phyloP scores from a whole-genome alignment of 2,797 vertebrate genomes.

The Hoplostethus mediterraneus region DNA sequence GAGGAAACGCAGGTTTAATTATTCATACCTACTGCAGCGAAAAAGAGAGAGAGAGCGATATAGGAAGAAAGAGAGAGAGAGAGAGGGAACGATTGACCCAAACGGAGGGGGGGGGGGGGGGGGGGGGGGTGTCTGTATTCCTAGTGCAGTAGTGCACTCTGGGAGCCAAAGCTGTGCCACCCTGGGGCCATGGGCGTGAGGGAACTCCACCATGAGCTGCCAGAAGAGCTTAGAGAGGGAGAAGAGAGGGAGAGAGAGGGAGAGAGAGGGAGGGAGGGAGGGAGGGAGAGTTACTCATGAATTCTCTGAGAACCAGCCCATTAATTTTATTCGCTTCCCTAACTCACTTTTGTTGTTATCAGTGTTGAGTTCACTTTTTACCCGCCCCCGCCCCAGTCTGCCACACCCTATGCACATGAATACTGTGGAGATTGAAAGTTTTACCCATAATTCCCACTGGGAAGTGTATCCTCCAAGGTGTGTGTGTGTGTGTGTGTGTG shows the following conservation, averaged over 20 bases:
- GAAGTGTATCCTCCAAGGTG: conserved; percentile 48
- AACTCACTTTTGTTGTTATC: conserved; percentile 63
- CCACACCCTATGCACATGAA: conserved; percentile 53
- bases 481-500: conserved; percentile 25
- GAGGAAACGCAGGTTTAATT: conserved; percentile 83
- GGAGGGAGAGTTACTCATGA: conserved; percentile 51
- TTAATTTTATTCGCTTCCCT: conserved; percentile 59
- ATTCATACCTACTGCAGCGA: conserved; percentile 82
- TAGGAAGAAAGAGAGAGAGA: conserved; percentile 20
- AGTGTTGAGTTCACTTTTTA: conserved; percentile 49
- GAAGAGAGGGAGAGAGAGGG: conserved; percentile 2
- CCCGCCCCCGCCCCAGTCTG: conserved; percentile 53
- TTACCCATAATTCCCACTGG: conserved; percentile 38
- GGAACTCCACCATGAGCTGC: conserved; percentile 68
- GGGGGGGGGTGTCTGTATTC: conserved; percentile 55
- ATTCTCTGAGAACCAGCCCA: conserved; percentile 55
- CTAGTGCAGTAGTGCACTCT: conserved; percentile 71
- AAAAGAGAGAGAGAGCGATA: conserved; percentile 27
- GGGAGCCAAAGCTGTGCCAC: conserved; percentile 67
- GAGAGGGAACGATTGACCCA: background rate
- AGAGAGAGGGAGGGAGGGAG: conserved; percentile 15
- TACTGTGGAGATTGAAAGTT: conserved; percentile 50
- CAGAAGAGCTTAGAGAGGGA: conserved; percentile 41
- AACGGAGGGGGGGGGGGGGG: conserved; percentile 37
- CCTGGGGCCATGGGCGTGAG: conserved; percentile 68